Evolutionary conservation across 1,140 invertebrate species (phyloP), one percentile per base, ranked within the genome.

Genomic region (Gonioctena quinquepunctata): DNA sequence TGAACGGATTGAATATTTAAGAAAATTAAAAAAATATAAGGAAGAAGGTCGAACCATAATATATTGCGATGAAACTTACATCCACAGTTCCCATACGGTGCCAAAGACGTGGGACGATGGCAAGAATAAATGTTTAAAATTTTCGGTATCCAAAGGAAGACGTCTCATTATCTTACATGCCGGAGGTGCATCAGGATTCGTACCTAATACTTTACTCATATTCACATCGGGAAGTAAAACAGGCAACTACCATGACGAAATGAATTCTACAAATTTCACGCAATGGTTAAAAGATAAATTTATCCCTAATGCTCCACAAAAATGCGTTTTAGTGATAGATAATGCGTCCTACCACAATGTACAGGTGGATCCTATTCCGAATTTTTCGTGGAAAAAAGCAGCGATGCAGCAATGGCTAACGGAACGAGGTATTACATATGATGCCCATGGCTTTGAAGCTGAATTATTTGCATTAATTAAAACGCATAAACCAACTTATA

Each of bases 21-120:
- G 23, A 60, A 60, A 60, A n/a, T 60, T 60, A 3, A 60, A 23
- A 26, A 28, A 60, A 28, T 60, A 27, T 23, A 60, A 28, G 22
- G 18, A 60, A 18, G 16, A 60, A 60, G 57, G 57, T n/a, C 23
- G 57, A 6, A n/a, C n/a, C n/a, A 60, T 60, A 22, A 28, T 60
- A 26, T 60, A 60, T 28, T 19, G 16, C 6, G 23, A 60, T 60
- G 57, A 60, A 60, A 26, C 13, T n/a, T n/a, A n/a, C n/a, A n/a
- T n/a, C 22, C 25, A 60, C 16, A 60, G 18, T 28, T 16, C 23
- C 2, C 2, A 27, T 28, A 28, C 0, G 2, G 23, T 26, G 13
- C 22, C 23, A 25, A 25, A 60, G 7, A 19, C 23, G 11, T 60
- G 57, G 23, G 13, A 60, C 16, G 25, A 23, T 28, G 25, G 7